Conservation (phyloP, 2,113 vertebrate genomes). For the Leuciscus idus region DNA sequence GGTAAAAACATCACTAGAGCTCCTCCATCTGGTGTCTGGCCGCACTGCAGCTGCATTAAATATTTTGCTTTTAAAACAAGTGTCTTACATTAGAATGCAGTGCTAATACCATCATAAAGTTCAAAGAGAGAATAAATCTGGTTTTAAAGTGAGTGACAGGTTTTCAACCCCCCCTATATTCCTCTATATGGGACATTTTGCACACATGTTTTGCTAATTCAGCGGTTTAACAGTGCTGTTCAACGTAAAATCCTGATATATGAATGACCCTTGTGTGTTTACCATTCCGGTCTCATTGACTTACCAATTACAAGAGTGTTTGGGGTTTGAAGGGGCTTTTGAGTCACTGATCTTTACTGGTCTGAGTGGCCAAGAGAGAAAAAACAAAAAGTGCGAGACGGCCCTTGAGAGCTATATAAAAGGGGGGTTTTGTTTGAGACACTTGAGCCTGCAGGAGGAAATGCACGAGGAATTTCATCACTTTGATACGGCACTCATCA, state of each 20-base stretch:
- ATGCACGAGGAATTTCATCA: constrained; percentile 36
- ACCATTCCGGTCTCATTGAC: constrained; percentile 1
- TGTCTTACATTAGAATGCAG: not conserved
- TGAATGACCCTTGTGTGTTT: constrained; percentile 22
- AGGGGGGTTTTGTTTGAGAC: constrained; percentile 40
- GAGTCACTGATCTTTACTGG: constrained; percentile 6
- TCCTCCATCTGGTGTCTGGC: constrained; percentile 56
- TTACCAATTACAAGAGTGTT: constrained; percentile 29
- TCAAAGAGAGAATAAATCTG: not conserved
- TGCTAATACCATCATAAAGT: not conserved
- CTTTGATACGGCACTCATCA: constrained; percentile 63
- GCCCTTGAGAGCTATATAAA: constrained; percentile 34
- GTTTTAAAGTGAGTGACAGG: not conserved
- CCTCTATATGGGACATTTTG: not conserved
- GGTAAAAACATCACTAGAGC: constrained; percentile 59
- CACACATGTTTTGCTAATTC: not conserved
- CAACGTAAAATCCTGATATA: not conserved
- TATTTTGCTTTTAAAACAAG: not conserved
- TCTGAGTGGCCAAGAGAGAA: constrained; percentile 25
- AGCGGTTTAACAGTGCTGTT: not conserved
- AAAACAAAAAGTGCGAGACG: not conserved
- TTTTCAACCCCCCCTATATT: not conserved
- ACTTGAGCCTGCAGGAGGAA: constrained; percentile 44
- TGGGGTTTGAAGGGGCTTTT: constrained; percentile 4
- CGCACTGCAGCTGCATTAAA: constrained; percentile 30